Conservation (phyloP, 1,140 invertebrate genomes). For the Galleria mellonella region DNA sequence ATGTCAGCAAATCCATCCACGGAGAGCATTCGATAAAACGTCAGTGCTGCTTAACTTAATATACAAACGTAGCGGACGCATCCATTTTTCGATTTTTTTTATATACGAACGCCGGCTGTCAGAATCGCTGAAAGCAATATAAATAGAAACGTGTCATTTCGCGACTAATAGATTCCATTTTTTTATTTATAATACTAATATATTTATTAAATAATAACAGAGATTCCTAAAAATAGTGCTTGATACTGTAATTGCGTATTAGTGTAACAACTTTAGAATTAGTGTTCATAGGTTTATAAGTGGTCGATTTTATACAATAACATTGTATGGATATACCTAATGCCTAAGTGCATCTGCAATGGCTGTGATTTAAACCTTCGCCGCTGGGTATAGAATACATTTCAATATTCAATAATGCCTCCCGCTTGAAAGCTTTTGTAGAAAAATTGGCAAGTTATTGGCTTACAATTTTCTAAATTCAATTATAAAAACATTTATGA, state of each 20-base stretch:
- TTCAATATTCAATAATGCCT: conserved; percentile 10
- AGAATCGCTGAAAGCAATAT: conserved; percentile 28
- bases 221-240: conserved; percentile 4
- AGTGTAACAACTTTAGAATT: conserved; percentile 5
- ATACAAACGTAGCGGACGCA: conserved; percentile 2
- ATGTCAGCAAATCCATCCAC: conserved; percentile 48
- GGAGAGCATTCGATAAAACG: conserved; percentile 30
- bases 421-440: conserved; percentile 36
- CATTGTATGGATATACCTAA: conserved; percentile 50
- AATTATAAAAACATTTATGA: too few relatives aligned
- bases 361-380: conserved; percentile 59
- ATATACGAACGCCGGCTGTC: conserved; percentile 21
- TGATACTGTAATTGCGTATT: conserved; percentile 15
- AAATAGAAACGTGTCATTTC: conserved; percentile 40
- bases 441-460: conserved; percentile 29
- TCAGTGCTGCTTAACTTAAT: conserved; percentile 18
- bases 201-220: neutral
- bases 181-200: conserved; percentile 4
- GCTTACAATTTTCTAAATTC: conserved; percentile 7
- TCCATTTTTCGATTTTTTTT: neutral
- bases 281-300: conserved; percentile 16
- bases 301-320: conserved; percentile 27
- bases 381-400: conserved; percentile 47
- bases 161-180: conserved; percentile 10
- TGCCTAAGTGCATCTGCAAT: conserved; percentile 55